A percentile compares a stretch with the other conserved stretches of the same genome.
phyloP scores from a whole-genome alignment of 1,140 invertebrate species.

The Ips nitidus region DNA sequence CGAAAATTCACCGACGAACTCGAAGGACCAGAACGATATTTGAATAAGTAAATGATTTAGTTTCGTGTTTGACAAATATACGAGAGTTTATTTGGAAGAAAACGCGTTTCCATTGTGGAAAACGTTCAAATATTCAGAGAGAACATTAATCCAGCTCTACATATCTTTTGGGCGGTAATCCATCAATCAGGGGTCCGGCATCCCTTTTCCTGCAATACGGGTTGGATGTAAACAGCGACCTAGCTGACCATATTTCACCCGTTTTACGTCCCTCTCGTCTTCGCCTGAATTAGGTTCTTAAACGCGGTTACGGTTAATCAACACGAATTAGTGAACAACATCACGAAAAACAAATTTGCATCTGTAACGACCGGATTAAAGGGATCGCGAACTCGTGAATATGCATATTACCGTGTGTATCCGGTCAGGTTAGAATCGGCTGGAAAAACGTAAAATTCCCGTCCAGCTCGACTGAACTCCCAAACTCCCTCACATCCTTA shows the following conservation, averaged over 20 bases:
- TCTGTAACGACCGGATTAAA: no score
- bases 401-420: no score
- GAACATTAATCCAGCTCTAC: constrained; percentile 10
- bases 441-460: no score
- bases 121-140: not conserved
- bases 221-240: constrained; percentile 12
- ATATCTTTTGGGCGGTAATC: constrained; percentile 10
- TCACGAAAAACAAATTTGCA: no score
- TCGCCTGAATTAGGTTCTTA: no score
- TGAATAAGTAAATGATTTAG: constrained; percentile 21
- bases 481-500: no score
- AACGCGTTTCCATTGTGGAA: not conserved
- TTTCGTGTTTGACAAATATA: constrained; percentile 17
- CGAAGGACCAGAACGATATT: constrained; percentile 6
- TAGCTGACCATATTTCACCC: constrained; percentile 16
- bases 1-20: not conserved
- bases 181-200: constrained; percentile 12
- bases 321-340: no score
- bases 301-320: no score
- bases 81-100: constrained; percentile 11
- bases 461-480: no score
- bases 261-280: not conserved
- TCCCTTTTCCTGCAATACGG: not conserved
- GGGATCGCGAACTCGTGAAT: no score
- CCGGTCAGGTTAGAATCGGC: no score